Evolutionary conservation across 2,888 invertebrate genomes (phyloP), one percentile per base, ranked within the genome.

Genomic region (Eudemis profundana): DNA sequence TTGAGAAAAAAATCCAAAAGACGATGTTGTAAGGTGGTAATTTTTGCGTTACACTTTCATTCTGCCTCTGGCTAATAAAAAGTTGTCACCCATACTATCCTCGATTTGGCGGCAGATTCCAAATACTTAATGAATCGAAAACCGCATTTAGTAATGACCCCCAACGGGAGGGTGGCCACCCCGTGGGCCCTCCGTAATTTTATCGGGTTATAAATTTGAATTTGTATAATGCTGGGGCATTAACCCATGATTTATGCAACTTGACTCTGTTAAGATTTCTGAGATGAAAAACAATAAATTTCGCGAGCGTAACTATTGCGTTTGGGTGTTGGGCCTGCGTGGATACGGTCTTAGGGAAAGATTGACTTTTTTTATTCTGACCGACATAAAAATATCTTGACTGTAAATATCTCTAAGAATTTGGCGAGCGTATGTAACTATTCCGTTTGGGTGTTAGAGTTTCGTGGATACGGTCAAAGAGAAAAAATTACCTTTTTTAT

Each of bases 161-260:
- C 68, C 72, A 69, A 69, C 68, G 69, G 71, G 78, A 76, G 80
- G 75, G 68, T 75, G 69, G 74, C 70, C 83, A 80, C 85, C 84
- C 84, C 82, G 78, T 82, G 86, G 83, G 84, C 89, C 85, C 86
- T 88, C 84, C 83, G 90, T 92, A 92, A 92, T 92, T 92, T 92
- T 92, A 92, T 92, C 91, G 92, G 89, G 92, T 89, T 92, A 93
- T 93, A 93, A 93, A 93, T 93, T 92, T 92, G 90, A 92, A 91
- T 92, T 92, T 91, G 91, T 91, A 91, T 91, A 92, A 92, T 91
- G 89, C 90, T 73, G 71, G 21, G 81, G 92, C 90, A 92, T 92
- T 91, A 92, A 90, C 89, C 87, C 82, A 90, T 91, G 92, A 92
- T 92, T 92, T 92, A 92, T 92, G 85, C 84, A 89, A 90, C 87